Base-by-base conservation (phyloP, 2,113 vertebrate species). In the Gopherus flavomarginatus region DNA sequence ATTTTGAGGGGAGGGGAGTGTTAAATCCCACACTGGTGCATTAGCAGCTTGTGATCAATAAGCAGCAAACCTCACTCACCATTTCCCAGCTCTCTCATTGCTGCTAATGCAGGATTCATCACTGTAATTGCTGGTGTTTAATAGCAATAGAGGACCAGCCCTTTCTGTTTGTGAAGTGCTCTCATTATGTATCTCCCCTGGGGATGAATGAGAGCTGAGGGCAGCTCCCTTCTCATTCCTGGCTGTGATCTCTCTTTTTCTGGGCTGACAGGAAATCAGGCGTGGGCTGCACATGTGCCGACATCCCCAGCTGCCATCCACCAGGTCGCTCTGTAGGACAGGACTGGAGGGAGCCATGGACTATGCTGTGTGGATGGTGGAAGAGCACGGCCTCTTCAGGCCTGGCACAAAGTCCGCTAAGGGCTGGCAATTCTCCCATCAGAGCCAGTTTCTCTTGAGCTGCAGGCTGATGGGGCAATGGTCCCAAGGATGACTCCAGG, bases 31-130 rank as follows among this genome's bases (percentile, higher is more conserved):
- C 72, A 49, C 26, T 26, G 65, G 81, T 44, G 42, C 44, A 81
- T 81, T 53, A 81, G 50, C 10, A 47, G 78, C 42, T 83, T 53
- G 42, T 56, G 42, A 86, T 69, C 81, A 21, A 80, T 8, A 88
- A 10, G 52, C 77, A 77, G 47, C 9, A 65, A 77, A 75, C 78
- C 49, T 38, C 50, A 90, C 79, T n/a, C 83, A 52, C 14, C 65
- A 14, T 14, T 35, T 80, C 35, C 75, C 0, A 0, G 47, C 75
- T 72, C 31, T 11, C 0, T 0, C 2, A 0, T 17, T 1, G 0
- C 75, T 59, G 77, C 1, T 1, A 47, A 11, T 26, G 47, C 85
- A 0, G 0, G 75, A 87, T 89, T 88, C 92, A 49, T 89, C 81
- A 80, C 80, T 31, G 80, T 44, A 19, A 85, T 19, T 53, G 52